Base-by-base conservation (phyloP, 2,888 invertebrate genomes). In the Hedya salicella region DNA sequence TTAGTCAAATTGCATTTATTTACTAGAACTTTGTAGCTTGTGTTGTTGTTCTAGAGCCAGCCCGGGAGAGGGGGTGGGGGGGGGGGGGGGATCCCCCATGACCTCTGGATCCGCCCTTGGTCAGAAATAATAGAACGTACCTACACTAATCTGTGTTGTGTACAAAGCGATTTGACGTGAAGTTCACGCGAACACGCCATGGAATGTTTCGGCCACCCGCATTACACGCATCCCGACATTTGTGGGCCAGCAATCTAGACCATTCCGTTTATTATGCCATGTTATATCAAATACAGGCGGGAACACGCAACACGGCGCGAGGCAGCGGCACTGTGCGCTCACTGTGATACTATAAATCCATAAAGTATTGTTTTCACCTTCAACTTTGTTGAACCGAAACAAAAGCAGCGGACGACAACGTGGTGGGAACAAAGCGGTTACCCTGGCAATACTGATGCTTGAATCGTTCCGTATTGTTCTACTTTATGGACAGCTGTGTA, bases 291-390 rank as follows among this genome's bases (percentile, higher is more conserved):
- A 11, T 9, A 44, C 48, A 4, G 13, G 21, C 48, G 11, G 25
- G 6, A 21, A 9, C 50, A 50, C 50, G 49, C 48, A 21, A 48
- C n/a, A n/a, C n/a, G 30, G 49, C 49, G 49, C 5, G 50, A 25
- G 50, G 48, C 50, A 32, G 16, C 13, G 50, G 16, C 50, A 32
- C n/a, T 9, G 11, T 32, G 32, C 50, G 32, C 50, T 48, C 17
- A 21, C 48, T n/a, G 0, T 8, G 36, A 9, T 50, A 50, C 32
- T 32, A 4, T n/a, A 16, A 32, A 32, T 32, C 11, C 16, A 32
- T 50, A 32, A 32, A 17, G 8, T 25, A 16, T 16, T 14, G 32
- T 16, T 50, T 14, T 50, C 32, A 50, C 32, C 50, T 50, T 30
- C 9, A 50, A 14, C 48, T 11, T 21, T 19, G 21, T 1, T 21